These are phyloP conservation scores for Chloebia gouldiae DNA, from an alignment of 2,113 vertebrate genomes.

Conservation along the genomic window DNA sequence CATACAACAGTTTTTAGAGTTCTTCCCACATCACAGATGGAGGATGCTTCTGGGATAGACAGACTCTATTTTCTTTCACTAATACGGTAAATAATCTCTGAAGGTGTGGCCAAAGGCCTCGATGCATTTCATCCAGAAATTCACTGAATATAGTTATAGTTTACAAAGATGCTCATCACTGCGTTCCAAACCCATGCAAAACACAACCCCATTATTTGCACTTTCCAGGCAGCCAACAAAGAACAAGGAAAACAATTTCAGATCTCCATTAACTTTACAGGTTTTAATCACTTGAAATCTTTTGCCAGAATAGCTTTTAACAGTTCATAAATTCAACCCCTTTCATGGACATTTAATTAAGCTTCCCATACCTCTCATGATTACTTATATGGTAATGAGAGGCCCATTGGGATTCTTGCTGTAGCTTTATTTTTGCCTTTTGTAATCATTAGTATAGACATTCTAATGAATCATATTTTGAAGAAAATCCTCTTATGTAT, in stretches of 20 bases:
- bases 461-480: constrained; percentile 37
- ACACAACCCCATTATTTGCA: not conserved
- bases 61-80: not conserved
- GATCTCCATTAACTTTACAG: not conserved
- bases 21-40: not conserved
- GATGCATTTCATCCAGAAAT: not conserved
- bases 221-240: not conserved
- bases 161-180: not conserved
- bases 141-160: not conserved
- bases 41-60: not conserved
- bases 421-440: not conserved
- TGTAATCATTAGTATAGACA: constrained; percentile 14
- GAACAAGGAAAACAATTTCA: not conserved
- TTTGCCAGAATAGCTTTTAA: constrained; percentile 25
- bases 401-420: not conserved
- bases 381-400: constrained; percentile 50
- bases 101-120: not conserved
- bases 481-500: constrained; percentile 30
- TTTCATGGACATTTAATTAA: constrained; percentile 36
- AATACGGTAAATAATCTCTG: not conserved
- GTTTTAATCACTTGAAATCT: constrained; percentile 19
- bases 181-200: not conserved
- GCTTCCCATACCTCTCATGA: constrained; percentile 29
- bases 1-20: not conserved
- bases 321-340: constrained; percentile 14